These are phyloP conservation scores for Chloebia gouldiae DNA, from an alignment of 2,113 vertebrate genomes.

Conservation along the genomic window DNA sequence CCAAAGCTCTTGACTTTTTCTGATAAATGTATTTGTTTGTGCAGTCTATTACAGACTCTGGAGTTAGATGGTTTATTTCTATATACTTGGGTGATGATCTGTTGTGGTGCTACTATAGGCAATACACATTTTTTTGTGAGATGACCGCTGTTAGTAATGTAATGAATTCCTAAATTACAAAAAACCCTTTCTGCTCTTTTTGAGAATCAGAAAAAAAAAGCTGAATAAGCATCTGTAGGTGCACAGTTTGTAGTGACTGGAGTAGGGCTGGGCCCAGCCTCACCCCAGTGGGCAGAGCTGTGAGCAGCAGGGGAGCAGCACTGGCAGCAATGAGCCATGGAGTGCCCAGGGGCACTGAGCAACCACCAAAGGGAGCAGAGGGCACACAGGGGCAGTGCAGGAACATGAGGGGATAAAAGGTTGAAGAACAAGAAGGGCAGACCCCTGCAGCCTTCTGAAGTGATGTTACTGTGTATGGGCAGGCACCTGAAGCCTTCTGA, in stretches of 20 bases:
- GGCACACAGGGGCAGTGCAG: background rate
- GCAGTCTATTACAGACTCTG: background rate
- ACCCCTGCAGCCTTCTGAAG: too few relatives aligned
- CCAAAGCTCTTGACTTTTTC: background rate
- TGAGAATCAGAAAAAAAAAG: background rate
- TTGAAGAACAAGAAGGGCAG: background rate
- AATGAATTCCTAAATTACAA: background rate
- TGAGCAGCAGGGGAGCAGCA: background rate
- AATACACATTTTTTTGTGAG: background rate
- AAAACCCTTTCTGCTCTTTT: background rate
- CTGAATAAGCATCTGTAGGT: background rate
- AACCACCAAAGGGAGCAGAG: background rate
- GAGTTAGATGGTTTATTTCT: background rate
- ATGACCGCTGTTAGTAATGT: background rate
- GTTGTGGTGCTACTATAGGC: accelerated
- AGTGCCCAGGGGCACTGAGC: background rate
- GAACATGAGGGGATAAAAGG: background rate
- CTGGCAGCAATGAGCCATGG: background rate
- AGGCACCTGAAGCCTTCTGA: background rate
- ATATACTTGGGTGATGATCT: accelerated
- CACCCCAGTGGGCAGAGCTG: background rate
- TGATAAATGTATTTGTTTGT: background rate
- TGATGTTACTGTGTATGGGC: background rate
- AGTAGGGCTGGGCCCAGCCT: background rate
- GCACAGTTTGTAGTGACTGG: background rate